Conservation (phyloP, 2,797 vertebrate genomes). For the Gephyroberyx darwinii region DNA sequence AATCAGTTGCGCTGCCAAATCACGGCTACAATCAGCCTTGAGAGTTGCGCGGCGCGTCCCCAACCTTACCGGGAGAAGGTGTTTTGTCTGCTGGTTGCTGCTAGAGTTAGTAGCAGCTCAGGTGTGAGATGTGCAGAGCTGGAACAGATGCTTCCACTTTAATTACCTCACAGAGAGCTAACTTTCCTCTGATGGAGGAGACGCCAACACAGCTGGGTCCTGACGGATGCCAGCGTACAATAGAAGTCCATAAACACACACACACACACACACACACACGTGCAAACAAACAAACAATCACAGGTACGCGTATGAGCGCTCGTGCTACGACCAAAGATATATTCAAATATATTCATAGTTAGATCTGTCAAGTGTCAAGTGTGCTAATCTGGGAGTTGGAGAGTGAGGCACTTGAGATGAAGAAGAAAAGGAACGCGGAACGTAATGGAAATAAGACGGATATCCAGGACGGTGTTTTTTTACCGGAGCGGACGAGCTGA, state of each 20-base stretch:
- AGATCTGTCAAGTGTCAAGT: slow-evolving; percentile 72
- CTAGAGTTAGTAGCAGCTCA: slow-evolving; percentile 62
- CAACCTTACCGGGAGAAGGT: neutral
- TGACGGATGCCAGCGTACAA: slow-evolving; percentile 55
- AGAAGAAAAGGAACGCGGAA: slow-evolving; percentile 31
- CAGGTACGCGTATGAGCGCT: slow-evolving; percentile 12
- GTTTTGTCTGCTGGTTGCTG: slow-evolving; percentile 33
- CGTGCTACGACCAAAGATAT: slow-evolving; percentile 32
- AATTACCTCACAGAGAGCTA: slow-evolving; percentile 73
- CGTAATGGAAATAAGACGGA: slow-evolving; percentile 39
- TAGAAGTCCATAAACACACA: slow-evolving; percentile 30
- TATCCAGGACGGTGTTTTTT: slow-evolving; percentile 31
- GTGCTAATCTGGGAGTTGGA: slow-evolving; percentile 66
- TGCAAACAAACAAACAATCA: neutral
- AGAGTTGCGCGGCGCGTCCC: neutral
- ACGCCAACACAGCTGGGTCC: slow-evolving; percentile 75
- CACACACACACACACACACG: slow-evolving; percentile 19
- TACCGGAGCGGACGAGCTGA: slow-evolving; percentile 20
- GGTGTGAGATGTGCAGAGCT: slow-evolving; percentile 57
- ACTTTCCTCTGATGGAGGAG: slow-evolving; percentile 71
- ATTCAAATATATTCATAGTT: slow-evolving; percentile 76
- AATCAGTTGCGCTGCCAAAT: no score
- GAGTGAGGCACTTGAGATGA: slow-evolving; percentile 36
- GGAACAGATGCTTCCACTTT: slow-evolving; percentile 74
- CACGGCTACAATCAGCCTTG: no score